Evolutionary conservation across 2,888 invertebrate species (phyloP).

Genomic region (Brachyptera risi): DNA sequence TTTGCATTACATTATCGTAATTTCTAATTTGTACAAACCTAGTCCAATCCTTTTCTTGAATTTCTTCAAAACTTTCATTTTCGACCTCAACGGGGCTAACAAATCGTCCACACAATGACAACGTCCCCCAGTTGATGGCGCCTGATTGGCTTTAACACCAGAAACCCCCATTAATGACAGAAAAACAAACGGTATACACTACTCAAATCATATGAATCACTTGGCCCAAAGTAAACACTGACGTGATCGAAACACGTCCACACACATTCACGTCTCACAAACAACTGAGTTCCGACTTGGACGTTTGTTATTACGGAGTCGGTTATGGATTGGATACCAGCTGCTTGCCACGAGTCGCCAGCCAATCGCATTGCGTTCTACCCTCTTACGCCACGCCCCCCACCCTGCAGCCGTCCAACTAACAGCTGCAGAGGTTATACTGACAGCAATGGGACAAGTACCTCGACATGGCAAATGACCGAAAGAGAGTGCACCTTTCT

Average conservation of each 20-base stretch:
- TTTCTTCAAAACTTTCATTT: conserved; percentile 88
- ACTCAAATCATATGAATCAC: not conserved
- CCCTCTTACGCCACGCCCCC: not conserved
- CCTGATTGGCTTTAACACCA: conserved; percentile 43
- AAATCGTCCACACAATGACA: conserved; percentile 42
- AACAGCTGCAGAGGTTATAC: not conserved
- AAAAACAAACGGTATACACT: not conserved
- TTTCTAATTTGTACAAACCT: conserved; percentile 61
- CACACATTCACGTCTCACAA: not conserved
- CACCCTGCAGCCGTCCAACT: conserved; percentile 5
- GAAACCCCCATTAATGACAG: conserved; percentile 44
- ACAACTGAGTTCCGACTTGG: not conserved
- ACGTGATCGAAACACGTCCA: not conserved
- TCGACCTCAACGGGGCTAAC: conserved; percentile 54
- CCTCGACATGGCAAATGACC: not conserved
- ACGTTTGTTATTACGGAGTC: too few relatives aligned
- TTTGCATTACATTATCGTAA: too few relatives aligned
- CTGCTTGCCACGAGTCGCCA: conserved; percentile 12
- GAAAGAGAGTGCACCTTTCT: too few relatives aligned
- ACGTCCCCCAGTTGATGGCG: conserved; percentile 38
- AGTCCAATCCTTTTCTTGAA: conserved; percentile 83
- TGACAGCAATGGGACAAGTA: too few relatives aligned
- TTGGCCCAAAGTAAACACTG: not conserved
- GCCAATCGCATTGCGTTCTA: not conserved
- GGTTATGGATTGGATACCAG: conserved; percentile 8